Conservation (phyloP, 2,797 vertebrate genomes). For the Etheostoma perlongum region DNA sequence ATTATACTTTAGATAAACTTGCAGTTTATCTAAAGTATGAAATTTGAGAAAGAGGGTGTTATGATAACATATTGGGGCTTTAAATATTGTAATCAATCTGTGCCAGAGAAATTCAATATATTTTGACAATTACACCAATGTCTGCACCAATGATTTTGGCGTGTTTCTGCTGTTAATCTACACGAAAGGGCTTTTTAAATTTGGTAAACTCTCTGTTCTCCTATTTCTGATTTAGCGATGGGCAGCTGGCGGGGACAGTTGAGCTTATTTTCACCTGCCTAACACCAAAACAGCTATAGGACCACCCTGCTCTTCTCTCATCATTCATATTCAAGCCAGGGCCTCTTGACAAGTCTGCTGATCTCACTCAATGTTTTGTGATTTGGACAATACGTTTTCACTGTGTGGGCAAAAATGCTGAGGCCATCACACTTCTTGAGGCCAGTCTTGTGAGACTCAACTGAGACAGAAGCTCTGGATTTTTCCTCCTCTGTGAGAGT, state of each 20-base stretch:
- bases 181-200: constrained; percentile 46
- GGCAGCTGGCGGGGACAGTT: constrained; percentile 84
- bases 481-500: constrained; percentile 76
- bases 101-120: constrained; percentile 40
- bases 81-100: constrained; percentile 50
- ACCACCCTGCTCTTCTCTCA: constrained; percentile 90
- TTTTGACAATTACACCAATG: constrained; percentile 48
- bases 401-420: constrained; percentile 84
- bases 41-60: constrained; percentile 37
- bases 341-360: constrained; percentile 91
- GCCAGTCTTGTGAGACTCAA: constrained; percentile 80
- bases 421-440: constrained; percentile 85
- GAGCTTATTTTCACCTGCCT: constrained; percentile 85
- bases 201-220: constrained; percentile 60
- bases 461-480: constrained; percentile 79
- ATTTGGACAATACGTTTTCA: constrained; percentile 88
- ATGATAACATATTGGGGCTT: constrained; percentile 52
- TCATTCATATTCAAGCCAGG: constrained; percentile 91
- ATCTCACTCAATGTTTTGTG: constrained; percentile 91
- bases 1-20: not conserved
- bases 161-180: constrained; percentile 50
- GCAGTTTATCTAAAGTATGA: constrained; percentile 45
- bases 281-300: constrained; percentile 78
- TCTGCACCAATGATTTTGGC: constrained; percentile 41
- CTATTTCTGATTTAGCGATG: constrained; percentile 69